These are phyloP conservation scores for Brachionus rubens DNA, from an alignment of 1,140 invertebrate species.

Conservation along the genomic window DNA sequence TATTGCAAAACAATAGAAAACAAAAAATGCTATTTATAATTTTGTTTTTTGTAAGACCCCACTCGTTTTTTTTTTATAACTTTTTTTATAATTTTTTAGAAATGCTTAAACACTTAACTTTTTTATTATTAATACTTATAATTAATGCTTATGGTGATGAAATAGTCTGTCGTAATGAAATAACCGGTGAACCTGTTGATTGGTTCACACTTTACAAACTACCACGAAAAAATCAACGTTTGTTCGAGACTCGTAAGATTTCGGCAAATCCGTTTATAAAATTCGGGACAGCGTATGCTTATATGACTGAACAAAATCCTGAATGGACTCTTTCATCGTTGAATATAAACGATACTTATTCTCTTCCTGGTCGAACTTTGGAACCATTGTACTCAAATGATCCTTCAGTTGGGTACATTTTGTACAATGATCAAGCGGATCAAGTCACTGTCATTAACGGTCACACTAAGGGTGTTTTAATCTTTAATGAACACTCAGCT, in stretches of 20 bases:
- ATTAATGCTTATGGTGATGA: too few species aligned
- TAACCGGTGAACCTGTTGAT: constrained; percentile 30
- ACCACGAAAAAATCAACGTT: background rate
- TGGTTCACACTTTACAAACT: constrained; percentile 46
- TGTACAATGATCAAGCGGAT: constrained; percentile 45
- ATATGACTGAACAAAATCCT: background rate
- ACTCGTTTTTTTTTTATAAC: too few species aligned
- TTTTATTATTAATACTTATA: too few species aligned
- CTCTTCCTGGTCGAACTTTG: constrained; percentile 10
- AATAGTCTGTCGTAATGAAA: constrained; percentile 25
- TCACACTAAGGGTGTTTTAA: constrained; percentile 27
- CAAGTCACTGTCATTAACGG: constrained; percentile 8
- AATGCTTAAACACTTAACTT: too few species aligned
- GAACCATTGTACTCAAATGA: constrained; percentile 10
- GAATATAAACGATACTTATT: constrained; percentile 18
- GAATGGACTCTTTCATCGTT: constrained; percentile 15
- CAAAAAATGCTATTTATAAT: too few species aligned
- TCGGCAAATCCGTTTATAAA: background rate
- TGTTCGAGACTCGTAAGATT: background rate
- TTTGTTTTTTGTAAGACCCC: too few species aligned
- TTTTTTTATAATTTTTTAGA: too few species aligned
- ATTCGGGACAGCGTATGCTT: constrained; percentile 12
- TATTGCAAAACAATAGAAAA: too few species aligned
- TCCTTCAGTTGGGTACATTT: constrained; percentile 27
- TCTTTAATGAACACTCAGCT: constrained; percentile 17